Percentiles rank a stretch among this genome's conserved stretches.
phyloP scores from a whole-genome alignment of 2,113 vertebrate species.

The Trogon melanurus region DNA sequence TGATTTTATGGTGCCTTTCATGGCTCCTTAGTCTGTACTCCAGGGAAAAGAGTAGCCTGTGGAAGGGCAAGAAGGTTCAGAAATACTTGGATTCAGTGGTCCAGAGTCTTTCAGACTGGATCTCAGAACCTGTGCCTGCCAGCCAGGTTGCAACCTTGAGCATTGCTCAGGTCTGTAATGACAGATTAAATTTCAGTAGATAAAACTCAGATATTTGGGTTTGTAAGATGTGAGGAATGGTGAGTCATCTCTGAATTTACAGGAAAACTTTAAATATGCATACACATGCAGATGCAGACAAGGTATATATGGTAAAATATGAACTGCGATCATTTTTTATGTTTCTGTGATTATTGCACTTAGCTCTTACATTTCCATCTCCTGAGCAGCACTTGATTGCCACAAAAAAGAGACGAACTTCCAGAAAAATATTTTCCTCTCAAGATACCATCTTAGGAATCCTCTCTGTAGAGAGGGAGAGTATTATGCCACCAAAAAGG shows the following conservation, averaged over 20 bases:
- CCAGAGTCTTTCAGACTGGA: neutral
- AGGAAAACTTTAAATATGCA: neutral
- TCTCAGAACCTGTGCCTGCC: neutral
- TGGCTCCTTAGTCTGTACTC: neutral
- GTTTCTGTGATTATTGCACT: neutral
- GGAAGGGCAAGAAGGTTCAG: neutral
- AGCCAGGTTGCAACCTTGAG: neutral
- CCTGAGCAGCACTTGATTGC: neutral
- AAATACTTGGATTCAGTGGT: neutral
- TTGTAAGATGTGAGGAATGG: neutral
- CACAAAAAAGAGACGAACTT: neutral
- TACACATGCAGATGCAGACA: neutral
- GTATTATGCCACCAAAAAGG: neutral
- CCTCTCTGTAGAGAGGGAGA: neutral
- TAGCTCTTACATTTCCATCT: neutral
- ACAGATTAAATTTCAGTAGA: neutral
- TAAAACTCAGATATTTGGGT: neutral
- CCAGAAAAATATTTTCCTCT: neutral
- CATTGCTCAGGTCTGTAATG: neutral
- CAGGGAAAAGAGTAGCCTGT: neutral
- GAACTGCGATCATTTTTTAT: conserved; percentile 19
- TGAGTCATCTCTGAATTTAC: neutral
- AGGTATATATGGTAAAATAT: neutral
- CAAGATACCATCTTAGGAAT: neutral
- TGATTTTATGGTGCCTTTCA: neutral